Evolutionary conservation across 23 tunicate genomes (phyloP), one percentile per base, ranked within the genome.

Genomic region (Corella eumyota): DNA sequence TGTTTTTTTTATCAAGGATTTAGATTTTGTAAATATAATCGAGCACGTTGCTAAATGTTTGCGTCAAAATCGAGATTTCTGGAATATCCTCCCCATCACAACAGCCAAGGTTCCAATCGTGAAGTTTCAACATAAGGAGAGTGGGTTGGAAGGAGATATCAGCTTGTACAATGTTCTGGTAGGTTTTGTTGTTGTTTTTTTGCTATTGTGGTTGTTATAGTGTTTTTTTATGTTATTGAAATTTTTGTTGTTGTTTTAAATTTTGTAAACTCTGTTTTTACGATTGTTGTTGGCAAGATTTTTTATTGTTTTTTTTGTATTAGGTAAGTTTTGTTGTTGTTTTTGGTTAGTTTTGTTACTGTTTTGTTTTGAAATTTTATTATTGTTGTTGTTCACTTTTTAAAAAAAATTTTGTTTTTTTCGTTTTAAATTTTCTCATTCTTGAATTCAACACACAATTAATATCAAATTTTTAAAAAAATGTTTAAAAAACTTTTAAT

Each of bases 101-200:
- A 78, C 90, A 0, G 99, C 99, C 0, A 93, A 85, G 58, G 95
- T 93, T 21, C 99, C 99, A 24, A 93, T 93, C 30, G 99, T 93
- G 0, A 93, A 93, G 69, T 93, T 93, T 55, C 50, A 72, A 13
- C 80, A 71, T 28, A 71, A 57, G 25, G 25, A 35, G 13, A 60
- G 65, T 25, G 66, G 68, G 1, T 66, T 74, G 50, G 99, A 93
- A 48, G 99, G 90, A 30, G 99, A 93, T 47, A 93, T 93, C 58
- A 85, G 95, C 50, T 56, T 85, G 1, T 93, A 93, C 72, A 93
- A 93, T 34, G 36, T 78, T 34, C 69, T 93, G 56, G 91, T 90
- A 30, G 38, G 96, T 38, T 45, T 54, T n/a, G n/a, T n/a, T n/a
- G n/a, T n/a, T n/a, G n/a, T n/a, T n/a, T n/a, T n/a, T n/a, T n/a